Conservation (phyloP, 2,888 invertebrate genomes). For the Eupelmus urozonus region DNA sequence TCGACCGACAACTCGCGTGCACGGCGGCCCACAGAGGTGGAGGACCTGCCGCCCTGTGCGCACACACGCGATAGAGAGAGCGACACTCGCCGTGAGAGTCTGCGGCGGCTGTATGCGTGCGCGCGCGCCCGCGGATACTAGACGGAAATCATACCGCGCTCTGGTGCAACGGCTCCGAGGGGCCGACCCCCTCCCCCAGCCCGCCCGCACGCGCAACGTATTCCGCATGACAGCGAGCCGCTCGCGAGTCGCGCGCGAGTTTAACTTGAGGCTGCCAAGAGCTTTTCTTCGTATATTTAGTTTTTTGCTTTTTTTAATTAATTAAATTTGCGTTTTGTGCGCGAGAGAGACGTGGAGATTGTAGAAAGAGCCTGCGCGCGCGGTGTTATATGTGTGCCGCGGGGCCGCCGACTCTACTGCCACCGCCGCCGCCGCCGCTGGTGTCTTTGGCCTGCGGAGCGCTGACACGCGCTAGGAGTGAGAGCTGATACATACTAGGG, state of each 20-base stretch:
- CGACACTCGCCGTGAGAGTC: background rate
- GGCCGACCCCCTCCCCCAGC: background rate
- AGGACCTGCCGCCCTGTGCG: conserved; percentile 48
- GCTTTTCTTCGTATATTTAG: too few relatives aligned
- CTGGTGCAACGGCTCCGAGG: background rate
- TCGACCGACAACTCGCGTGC: conserved; percentile 23
- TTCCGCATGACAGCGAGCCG: too few relatives aligned
- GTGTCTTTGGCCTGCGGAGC: background rate
- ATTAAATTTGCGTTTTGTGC: background rate
- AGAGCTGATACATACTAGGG: too few relatives aligned
- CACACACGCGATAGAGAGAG: background rate
- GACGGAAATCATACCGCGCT: background rate
- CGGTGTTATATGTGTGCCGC: too few relatives aligned
- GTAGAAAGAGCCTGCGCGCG: too few relatives aligned
- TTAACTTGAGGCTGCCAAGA: too few relatives aligned
- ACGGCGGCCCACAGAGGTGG: conserved; percentile 47
- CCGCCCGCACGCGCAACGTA: background rate
- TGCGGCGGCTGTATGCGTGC: conserved; percentile 2
- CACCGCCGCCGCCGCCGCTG: too few relatives aligned
- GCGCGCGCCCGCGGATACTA: background rate
- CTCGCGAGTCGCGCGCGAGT: too few relatives aligned
- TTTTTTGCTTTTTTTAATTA: too few relatives aligned
- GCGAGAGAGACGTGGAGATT: background rate
- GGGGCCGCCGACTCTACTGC: too few relatives aligned
- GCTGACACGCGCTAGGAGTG: background rate